Evolutionary conservation across 2,888 invertebrate genomes (phyloP), one percentile per base, ranked within the genome.

Genomic region (Microplitis manilae): DNA sequence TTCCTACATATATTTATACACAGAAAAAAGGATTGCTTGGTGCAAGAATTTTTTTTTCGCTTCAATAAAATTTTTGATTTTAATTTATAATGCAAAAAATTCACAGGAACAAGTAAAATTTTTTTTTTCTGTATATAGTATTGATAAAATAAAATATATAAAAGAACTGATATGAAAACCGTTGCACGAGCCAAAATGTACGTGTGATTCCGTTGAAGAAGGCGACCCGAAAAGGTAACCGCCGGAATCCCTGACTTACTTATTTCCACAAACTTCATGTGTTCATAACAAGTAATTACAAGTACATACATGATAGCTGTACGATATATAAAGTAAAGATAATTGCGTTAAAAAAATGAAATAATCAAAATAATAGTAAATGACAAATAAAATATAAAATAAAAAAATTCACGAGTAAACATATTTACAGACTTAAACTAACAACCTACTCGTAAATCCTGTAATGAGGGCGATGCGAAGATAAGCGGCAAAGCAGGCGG

Each of bases 151-250:
- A 30, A 20, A 9, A 15, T 64, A 8, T n/a, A n/a, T 17, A 64
- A n/a, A 4, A 9, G 9, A 67, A 6, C 9, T 40, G 39, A 15
- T 15, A 13, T 9, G 30, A 67, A 20, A 68, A 39, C 40, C 68
- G 68, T 68, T 40, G 68, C 41, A 17, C 15, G 68, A 68, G 68
- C 68, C 50, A 41, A 40, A 68, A 15, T 68, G 40, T 6, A 15
- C 15, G 17, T 39, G 9, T 6, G 41, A 17, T 40, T 68, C 71
- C 73, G 65, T 40, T 73, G 73, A 73, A 65, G 65, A 41, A 73
- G 65, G 64, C 65, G 73, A 65, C 13, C 40, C 65, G 65, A 73
- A 73, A 73, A 73, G 64, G 73, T 62, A 41, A 20, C 65, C 73
- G 65, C 40, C 62, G 40, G 60, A 65, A 73, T 64, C 65, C 65